Evolutionary conservation across 2,888 invertebrate genomes (phyloP).

Genomic region (Synanthedon andrenaeformis): DNA sequence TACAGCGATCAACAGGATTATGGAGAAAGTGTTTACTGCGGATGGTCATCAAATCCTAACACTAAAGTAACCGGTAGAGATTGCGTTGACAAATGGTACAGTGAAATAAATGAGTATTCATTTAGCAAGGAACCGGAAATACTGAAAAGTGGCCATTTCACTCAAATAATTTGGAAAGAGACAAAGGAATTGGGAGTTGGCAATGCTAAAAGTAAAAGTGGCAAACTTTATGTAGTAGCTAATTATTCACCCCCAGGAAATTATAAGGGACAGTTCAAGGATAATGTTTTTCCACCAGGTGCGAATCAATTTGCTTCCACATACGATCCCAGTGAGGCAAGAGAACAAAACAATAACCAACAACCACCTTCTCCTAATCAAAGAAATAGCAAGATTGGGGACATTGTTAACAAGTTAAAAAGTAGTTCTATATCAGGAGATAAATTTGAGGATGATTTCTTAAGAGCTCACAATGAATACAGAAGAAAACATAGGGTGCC

Average conservation of each 20-base stretch:
- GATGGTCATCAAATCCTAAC: conserved; percentile 76
- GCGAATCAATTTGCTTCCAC: conserved; percentile 42
- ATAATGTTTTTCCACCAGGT: conserved; percentile 74
- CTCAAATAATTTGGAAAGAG: conserved; percentile 87
- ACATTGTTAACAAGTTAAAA: conserved; percentile 45
- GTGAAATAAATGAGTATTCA: conserved; percentile 77
- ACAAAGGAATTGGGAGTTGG: conserved; percentile 82
- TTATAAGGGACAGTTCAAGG: conserved; percentile 76
- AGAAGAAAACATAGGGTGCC: conserved; percentile 77
- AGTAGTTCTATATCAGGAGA: conserved; percentile 42
- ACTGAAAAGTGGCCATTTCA: conserved; percentile 75
- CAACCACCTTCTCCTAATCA: conserved; percentile 32
- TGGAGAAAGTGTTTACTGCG: conserved; percentile 78
- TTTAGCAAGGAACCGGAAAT: conserved; percentile 76
- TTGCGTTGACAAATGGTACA: conserved; percentile 82
- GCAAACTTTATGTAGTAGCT: conserved; percentile 86
- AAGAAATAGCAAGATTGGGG: conserved; percentile 43
- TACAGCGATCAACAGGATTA: conserved; percentile 75
- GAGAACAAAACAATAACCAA: conserved; percentile 40
- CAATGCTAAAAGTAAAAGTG: conserved; percentile 79
- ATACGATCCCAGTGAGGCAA: conserved; percentile 15
- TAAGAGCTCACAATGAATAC: conserved; percentile 81
- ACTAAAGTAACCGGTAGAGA: conserved; percentile 75
- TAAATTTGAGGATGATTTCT: conserved; percentile 76
- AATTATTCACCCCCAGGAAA: conserved; percentile 89